Base-by-base conservation (phyloP, 2,888 invertebrate species). In the Polyommatus icarus region DNA sequence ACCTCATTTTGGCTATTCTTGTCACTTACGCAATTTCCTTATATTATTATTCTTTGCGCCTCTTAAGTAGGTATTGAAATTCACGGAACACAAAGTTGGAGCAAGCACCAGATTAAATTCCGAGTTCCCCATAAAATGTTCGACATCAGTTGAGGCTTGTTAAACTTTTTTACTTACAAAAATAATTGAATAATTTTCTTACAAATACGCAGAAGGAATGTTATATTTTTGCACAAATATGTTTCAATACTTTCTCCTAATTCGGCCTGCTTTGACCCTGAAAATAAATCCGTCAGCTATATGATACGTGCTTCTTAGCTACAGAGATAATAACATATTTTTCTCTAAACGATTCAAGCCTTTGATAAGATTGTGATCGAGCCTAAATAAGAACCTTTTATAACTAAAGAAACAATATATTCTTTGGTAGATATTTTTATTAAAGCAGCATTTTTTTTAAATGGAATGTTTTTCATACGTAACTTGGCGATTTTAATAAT, bases 131-230 rank as follows among this genome's bases (percentile, higher is more conserved):
- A 5, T 29, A 67, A 67, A 67, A 67, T 67, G 15, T 67, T 67
- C 32, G 29, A 29, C 15, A 15, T 67, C 29, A 1, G 29, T 32
- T 15, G 18, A 29, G 67, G 29, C 67, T 32, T 67, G 29, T 67
- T 67, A 67, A 32, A 67, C 67, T 67, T 67, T 32, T 32, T 67
- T 67, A 29, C 18, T 67, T 18, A 67, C 29, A 29, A 67, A 67
- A 67, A 61, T 32, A 32, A 67, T 67, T 67, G 29, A 67, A 67
- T 32, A 29, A 32, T 29, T 67, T 67, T 18, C 18, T 18, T 7
- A 61, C 24, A 24, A 61, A 61, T 10, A 67, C 29, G 29, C 18
- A 15, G 2, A 67, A 18, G 32, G 5, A 32, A 67, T 18, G 67
- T 67, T 67, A 32, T 32, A 61, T 61, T 67, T 67, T 15, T 32